Base-by-base conservation (phyloP, 2,888 invertebrate genomes). In the Megamerina dolium region DNA sequence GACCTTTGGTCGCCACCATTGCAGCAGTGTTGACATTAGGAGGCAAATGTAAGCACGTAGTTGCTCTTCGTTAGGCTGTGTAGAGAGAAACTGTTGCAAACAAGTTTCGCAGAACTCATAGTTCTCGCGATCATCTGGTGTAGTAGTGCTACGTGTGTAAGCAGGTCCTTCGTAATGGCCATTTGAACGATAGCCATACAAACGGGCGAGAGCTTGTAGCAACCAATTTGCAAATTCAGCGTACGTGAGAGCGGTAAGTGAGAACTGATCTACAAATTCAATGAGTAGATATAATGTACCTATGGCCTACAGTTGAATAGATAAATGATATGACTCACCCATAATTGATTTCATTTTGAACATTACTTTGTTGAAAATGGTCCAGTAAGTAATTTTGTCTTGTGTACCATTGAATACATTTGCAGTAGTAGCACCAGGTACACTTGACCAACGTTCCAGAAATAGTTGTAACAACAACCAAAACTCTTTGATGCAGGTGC, bases 401-500 rank as follows among this genome's bases (percentile, higher is more conserved):
- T 26, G 41, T 2, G 41, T 5, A 18, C 20, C 6, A 23, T 8
- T 10, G 23, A 8, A 8, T 23, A 23, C 10, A 10, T 23, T 23
- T 23, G 10, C 23, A 20, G 13, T 12, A 12, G 13, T 9, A 5
- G 21, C 3, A 10, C 33, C 13, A n/a, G 23, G 4, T 4, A 37
- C 20, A 38, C 49, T 17, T 9, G 45, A 37, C 56, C 60, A 57
- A 37, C 68, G 65, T 45, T 74, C 73, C 3, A 73, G 53, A 2
- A 74, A 61, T 19, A 74, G 58, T 51, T 74, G 72, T 10, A 79
- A 48, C 54, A 79, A 65, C 1, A 77, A 57, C 80, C 81, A 81
- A 29, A 76, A 54, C 60, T 80, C 79, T 60, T 76, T 75, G 4
- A 74, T 63, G 51, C 81, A 81, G 12, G 73, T 73, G 45, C 81